phyloP scores from a whole-genome alignment of 2,113 vertebrate species.

The Xiphias gladius region DNA sequence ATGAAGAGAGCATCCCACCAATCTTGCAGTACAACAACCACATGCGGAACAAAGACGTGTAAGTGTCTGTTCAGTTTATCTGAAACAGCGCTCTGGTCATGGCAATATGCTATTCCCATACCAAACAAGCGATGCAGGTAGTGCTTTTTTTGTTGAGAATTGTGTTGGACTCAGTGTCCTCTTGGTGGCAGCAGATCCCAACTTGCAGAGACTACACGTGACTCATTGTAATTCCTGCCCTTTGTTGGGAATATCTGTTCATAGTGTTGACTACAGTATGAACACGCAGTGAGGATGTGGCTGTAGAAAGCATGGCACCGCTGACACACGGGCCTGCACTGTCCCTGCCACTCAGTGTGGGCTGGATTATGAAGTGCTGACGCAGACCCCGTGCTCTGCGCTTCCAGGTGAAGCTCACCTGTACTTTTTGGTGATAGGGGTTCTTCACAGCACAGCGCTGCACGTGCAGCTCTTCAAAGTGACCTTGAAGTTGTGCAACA shows the following conservation, averaged over 20 bases:
- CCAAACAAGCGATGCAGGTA: neutral
- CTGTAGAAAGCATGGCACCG: slow-evolving; percentile 16
- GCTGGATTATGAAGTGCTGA: slow-evolving; percentile 22
- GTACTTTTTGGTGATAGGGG: slow-evolving; percentile 54
- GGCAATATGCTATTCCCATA: neutral
- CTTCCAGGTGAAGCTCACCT: neutral
- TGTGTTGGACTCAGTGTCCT: slow-evolving; percentile 46
- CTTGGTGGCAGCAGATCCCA: slow-evolving; percentile 74
- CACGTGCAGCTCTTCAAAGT: slow-evolving; percentile 30
- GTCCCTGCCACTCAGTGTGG: neutral
- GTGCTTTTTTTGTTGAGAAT: slow-evolving; percentile 11
- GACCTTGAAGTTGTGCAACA: slow-evolving; percentile 53
- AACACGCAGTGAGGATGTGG: slow-evolving; percentile 6
- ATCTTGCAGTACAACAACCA: slow-evolving; percentile 84
- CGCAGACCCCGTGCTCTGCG: neutral
- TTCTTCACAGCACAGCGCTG: slow-evolving; percentile 14
- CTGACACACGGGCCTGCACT: neutral
- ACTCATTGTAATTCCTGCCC: neutral
- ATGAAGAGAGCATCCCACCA: slow-evolving; percentile 81
- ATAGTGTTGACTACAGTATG: slow-evolving; percentile 13
- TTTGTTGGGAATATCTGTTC: slow-evolving; percentile 38
- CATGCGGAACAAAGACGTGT: slow-evolving; percentile 79
- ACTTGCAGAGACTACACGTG: neutral
- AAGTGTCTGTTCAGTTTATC: slow-evolving; percentile 47
- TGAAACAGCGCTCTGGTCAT: neutral